Base-by-base conservation (phyloP, 1,140 invertebrate genomes). In the Adoxophyes honmai region DNA sequence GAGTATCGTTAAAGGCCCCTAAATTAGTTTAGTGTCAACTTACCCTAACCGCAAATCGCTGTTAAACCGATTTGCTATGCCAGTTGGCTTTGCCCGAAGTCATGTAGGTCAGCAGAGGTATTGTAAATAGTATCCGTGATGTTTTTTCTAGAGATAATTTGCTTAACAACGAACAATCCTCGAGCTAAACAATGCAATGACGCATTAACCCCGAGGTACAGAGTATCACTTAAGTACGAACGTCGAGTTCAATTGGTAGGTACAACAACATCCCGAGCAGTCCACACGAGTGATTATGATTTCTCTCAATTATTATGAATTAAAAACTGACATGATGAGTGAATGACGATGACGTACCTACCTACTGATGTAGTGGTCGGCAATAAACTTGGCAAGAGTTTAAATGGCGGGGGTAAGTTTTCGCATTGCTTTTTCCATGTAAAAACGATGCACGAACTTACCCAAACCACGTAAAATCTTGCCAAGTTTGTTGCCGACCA, bases 1-100 rank as follows among this genome's bases (percentile, higher is more conserved):
- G 66, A 77, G 56, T 71, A 64, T 61, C 66, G 60, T 60, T 48
- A 62, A 66, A 60, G 69, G 67, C 72, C 72, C 77, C 74, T 72
- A 70, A 71, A 73, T 56, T 52, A 52, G 66, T 61, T 73, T 73
- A 73, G 59, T 34, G 13, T 70, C 62, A 57, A 53, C 58, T 70
- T 58, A 56, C 58, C 33, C 28, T 16, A 35, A 15, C 51, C 34
- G 11, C 34, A 51, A 33, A 51, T 39, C 38, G 11, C 7, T 15
- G 38, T 39, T 39, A 39, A 39, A 16, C 13, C 13, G 38, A 39
- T 39, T 39, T 39, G 13, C 14, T 39, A 15, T 8, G 21, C 18
- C 4, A 33, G 16, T 11, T 48, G n/a, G 21, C 16, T 28, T 28
- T 28, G 5, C n/a, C 39, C 21, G 39, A 44, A 48, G 15, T 48